Evolutionary conservation across 2,113 vertebrate species (phyloP).

Genomic region (Gavialis gangeticus): DNA sequence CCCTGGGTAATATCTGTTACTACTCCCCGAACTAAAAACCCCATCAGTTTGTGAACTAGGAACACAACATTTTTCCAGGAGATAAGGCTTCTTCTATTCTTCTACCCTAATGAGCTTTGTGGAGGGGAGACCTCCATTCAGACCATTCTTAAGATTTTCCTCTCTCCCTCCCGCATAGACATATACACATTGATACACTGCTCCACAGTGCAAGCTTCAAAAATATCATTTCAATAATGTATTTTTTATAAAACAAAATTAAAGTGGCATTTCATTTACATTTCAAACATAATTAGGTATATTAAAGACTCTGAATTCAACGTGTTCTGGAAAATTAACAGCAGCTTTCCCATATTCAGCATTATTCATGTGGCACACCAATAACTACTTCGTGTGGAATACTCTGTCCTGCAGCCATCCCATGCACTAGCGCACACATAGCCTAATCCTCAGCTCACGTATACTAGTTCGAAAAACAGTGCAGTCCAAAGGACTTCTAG

Average conservation of each 20-base stretch:
- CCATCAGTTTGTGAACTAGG: not conserved
- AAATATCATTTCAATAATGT: slow-evolving; percentile 46
- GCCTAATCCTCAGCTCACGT: slow-evolving; percentile 1
- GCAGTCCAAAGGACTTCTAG: not conserved
- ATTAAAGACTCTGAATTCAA: slow-evolving; percentile 45
- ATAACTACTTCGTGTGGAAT: slow-evolving; percentile 40
- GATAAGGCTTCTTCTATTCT: not conserved
- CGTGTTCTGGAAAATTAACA: slow-evolving; percentile 14
- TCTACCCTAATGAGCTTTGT: no score
- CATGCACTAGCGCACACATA: not conserved
- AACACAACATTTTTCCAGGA: not conserved
- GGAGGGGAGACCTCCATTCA: not conserved
- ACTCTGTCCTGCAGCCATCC: not conserved
- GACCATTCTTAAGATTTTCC: not conserved
- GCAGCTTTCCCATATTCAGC: not conserved
- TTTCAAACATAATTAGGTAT: slow-evolving; percentile 33
- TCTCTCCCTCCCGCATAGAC: not conserved
- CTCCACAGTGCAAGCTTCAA: not conserved
- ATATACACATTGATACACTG: not conserved
- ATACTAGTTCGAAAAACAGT: not conserved
- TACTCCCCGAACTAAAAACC: not conserved
- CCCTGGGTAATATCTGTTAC: not conserved
- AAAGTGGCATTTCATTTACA: slow-evolving; percentile 21
- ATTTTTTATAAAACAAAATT: slow-evolving; percentile 48
- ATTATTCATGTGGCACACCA: not conserved